Percentiles rank a stretch among this genome's conserved stretches.
phyloP scores from a whole-genome alignment of 2,888 invertebrate genomes.

The Allygus modestus region DNA sequence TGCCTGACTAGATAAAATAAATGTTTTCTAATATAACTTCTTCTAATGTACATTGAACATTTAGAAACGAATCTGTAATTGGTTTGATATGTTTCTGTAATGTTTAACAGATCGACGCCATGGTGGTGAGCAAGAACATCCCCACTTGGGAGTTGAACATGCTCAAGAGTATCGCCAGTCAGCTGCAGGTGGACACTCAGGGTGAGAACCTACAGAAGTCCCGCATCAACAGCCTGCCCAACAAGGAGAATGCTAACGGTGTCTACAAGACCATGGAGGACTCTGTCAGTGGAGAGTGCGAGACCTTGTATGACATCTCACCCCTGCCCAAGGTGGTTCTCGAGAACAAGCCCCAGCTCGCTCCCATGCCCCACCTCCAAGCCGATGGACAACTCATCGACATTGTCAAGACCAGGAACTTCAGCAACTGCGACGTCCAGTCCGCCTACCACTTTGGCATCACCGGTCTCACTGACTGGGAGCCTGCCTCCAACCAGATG shows the following conservation, averaged over 20 bases:
- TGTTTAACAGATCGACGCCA: slow-evolving; percentile 76
- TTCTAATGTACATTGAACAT: too few species aligned
- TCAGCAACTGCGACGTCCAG: slow-evolving; percentile 80
- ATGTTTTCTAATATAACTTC: too few species aligned
- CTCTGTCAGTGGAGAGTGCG: slow-evolving; percentile 83
- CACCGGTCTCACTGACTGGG: slow-evolving; percentile 77
- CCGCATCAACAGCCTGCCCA: slow-evolving; percentile 75
- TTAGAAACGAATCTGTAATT: too few species aligned
- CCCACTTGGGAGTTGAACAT: slow-evolving; percentile 83
- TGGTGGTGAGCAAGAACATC: slow-evolving; percentile 78
- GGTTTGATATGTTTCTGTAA: too few species aligned
- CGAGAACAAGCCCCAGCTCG: slow-evolving; percentile 77
- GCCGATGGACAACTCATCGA: slow-evolving; percentile 77
- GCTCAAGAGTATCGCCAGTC: slow-evolving; percentile 82
- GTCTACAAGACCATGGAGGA: slow-evolving; percentile 83
- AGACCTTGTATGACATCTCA: slow-evolving; percentile 83
- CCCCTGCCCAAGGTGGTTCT: slow-evolving; percentile 79
- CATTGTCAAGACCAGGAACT: slow-evolving; percentile 83
- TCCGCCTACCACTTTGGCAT: slow-evolving; percentile 83
- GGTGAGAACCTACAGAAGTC: slow-evolving; percentile 77
- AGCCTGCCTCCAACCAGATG: slow-evolving; percentile 75
- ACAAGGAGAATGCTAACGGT: slow-evolving; percentile 76
- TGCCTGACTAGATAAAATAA: too few species aligned
- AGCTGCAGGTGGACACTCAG: slow-evolving; percentile 83
- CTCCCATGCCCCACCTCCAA: slow-evolving; percentile 75